These are phyloP conservation scores for Zaprionus kolodkinae DNA, from an alignment of 1,140 invertebrate genomes.

Conservation along the genomic window DNA sequence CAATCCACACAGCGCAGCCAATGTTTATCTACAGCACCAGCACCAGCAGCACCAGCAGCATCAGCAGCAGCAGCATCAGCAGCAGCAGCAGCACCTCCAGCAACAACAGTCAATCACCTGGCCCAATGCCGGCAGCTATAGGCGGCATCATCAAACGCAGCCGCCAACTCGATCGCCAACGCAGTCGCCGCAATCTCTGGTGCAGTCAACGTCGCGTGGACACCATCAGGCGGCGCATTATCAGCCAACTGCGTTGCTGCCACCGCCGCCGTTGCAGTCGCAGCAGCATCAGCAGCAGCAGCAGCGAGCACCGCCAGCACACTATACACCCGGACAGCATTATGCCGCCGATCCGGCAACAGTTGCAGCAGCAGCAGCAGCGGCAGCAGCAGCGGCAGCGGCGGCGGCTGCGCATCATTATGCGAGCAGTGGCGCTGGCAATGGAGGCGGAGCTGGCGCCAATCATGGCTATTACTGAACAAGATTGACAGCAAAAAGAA, in stretches of 20 bases:
- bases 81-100: constrained; percentile 15
- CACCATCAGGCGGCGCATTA: constrained; percentile 51
- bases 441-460: constrained; percentile 14
- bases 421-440: constrained; percentile 22
- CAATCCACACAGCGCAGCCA: constrained; percentile 41
- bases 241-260: constrained; percentile 43
- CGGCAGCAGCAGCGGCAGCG: constrained; percentile 20
- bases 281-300: constrained; percentile 50
- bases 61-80: constrained; percentile 9
- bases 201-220: constrained; percentile 29
- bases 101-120: constrained; percentile 32
- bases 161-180: background rate
- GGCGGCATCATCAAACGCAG: constrained; percentile 39
- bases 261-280: constrained; percentile 54
- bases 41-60: constrained; percentile 35
- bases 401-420: constrained; percentile 42
- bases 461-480: constrained; percentile 48
- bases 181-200: constrained; percentile 25
- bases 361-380: constrained; percentile 37
- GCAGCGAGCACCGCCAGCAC: constrained; percentile 22
- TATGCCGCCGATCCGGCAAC: constrained; percentile 32
- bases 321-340: constrained; percentile 23
- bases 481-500: background rate
- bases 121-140: constrained; percentile 44
- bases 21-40: constrained; percentile 37